Evolutionary conservation across 2,888 invertebrate species (phyloP).

Genomic region (Heliconius erato): DNA sequence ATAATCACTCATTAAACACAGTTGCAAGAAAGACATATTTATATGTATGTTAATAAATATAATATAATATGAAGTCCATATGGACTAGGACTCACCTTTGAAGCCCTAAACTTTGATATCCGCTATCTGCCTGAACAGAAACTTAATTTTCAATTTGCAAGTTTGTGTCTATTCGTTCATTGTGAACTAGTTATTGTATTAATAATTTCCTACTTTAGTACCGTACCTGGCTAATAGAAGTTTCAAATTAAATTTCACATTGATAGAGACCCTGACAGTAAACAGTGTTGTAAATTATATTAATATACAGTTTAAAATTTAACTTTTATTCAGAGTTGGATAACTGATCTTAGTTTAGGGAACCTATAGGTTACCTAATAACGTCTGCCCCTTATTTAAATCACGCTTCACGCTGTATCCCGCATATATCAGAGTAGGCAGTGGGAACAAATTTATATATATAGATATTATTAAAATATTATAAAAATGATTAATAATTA

Average conservation of each 20-base stretch:
- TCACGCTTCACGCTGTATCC: no score
- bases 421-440: no score
- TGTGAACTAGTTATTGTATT: constrained; percentile 4
- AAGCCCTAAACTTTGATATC: background rate
- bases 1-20: background rate
- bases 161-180: constrained; percentile 5
- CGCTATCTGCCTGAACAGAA: background rate
- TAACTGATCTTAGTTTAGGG: background rate
- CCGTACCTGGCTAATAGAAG: constrained; percentile 3
- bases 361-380: background rate
- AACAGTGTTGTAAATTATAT: constrained; percentile 18
- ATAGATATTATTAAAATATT: no score
- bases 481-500: no score
- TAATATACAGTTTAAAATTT: constrained; percentile 3
- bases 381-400: background rate
- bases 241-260: constrained; percentile 16
- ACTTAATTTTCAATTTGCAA: constrained; percentile 22
- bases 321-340: background rate
- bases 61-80: background rate
- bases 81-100: background rate
- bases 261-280: constrained; percentile 10
- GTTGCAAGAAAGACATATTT: background rate
- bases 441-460: no score
- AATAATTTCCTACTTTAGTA: constrained; percentile 16
- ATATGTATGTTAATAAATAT: background rate